Evolutionary conservation across 2,797 vertebrate species (phyloP), one percentile per base, ranked within the genome.

Genomic region (Syngnathus rostellatus): DNA sequence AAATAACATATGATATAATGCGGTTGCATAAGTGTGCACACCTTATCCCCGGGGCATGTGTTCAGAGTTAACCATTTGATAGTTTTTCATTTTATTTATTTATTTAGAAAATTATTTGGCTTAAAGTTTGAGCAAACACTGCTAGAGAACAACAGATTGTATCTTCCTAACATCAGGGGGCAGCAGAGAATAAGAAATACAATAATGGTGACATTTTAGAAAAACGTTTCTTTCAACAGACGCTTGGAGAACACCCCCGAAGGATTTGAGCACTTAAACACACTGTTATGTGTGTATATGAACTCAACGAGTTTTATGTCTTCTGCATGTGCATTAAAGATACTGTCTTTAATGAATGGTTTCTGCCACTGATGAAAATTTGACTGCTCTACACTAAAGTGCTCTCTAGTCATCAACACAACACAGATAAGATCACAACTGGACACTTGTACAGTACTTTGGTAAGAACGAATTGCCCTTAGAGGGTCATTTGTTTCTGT

Each of bases 141-240:
- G 16, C 45, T 45, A 25, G 6, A 2, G 12, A 45, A 45, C 11
- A 62, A 23, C 16, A 25, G 16, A 6, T 48, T 60, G 19, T 43
- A n/a, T 51, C 19, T 51, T n/a, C 6, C 31, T 37, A 50, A 64
- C 87, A 75, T 10, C 74, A 82, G 85, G 68, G 75, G 85, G 85
- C 76, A 85, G 77, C 80, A 86, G 66, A 88, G 75, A 76, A 81
- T 74, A 86, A 67, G 67, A 45, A 41, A 77, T 58, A 75, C 21
- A 25, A 1, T 25, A 21, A 0, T 64, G 11, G 37, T 8, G 46
- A 31, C 64, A 63, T 71, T 65, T 74, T 62, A 51, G 38, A 31
- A 17, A 68, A 58, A 31, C 64, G 23, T 31, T 46, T 40, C 17
- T n/a, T n/a, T 46, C 19, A n/a, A 37, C 19, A 53, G 5, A 45